phyloP scores from a whole-genome alignment of 2,888 invertebrate species.

The Machimus atricapillus region DNA sequence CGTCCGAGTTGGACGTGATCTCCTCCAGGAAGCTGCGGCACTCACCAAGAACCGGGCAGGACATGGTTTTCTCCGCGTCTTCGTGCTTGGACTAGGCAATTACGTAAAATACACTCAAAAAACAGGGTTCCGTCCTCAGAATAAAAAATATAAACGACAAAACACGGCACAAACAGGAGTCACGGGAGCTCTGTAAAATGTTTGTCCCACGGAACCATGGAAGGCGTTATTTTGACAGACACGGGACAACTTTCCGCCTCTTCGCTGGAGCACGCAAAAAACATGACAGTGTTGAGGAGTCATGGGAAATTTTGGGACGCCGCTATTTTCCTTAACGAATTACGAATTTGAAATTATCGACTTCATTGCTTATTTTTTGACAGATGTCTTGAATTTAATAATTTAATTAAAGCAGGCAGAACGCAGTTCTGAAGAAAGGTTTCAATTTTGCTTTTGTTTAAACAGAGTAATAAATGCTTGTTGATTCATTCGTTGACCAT shows the following conservation, averaged over 20 bases:
- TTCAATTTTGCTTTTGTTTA: too few species aligned
- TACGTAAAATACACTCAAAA: not conserved
- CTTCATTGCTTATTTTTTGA: not conserved
- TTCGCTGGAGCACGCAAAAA: not conserved
- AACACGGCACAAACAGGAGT: constrained; percentile 1
- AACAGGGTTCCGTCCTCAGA: not conserved
- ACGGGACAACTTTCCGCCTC: not conserved
- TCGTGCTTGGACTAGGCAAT: not conserved
- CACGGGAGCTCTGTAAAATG: not conserved
- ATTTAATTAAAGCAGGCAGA: too few species aligned
- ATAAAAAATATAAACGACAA: not conserved
- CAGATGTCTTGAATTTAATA: too few species aligned
- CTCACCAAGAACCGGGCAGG: not conserved
- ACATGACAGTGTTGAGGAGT: not conserved
- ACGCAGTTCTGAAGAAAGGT: too few species aligned
- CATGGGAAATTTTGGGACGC: not conserved
- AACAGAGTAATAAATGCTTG: too few species aligned
- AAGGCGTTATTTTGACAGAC: constrained; percentile 5
- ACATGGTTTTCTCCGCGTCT: not conserved
- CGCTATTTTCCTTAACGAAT: not conserved
- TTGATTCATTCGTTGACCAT: too few species aligned
- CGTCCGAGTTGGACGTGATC: not conserved
- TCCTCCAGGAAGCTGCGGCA: constrained; percentile 14
- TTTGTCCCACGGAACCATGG: not conserved
- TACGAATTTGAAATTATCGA: not conserved